Conservation (phyloP, 2,113 vertebrate genomes). For the Lasiurus borealis region DNA sequence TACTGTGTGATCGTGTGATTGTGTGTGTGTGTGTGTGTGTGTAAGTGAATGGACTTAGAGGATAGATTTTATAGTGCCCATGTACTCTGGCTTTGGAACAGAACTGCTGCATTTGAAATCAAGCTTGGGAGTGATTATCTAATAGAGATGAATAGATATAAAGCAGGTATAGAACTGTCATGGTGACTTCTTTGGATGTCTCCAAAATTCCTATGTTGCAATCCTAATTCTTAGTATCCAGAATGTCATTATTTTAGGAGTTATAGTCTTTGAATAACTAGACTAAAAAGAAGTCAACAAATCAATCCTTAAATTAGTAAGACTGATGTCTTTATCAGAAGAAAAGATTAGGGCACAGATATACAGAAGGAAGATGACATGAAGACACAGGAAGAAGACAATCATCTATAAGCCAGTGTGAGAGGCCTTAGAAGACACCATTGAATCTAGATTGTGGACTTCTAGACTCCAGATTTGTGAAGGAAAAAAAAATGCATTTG, state of each 20-base stretch:
- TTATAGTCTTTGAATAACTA: background rate
- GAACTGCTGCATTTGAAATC: background rate
- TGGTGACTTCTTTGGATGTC: background rate
- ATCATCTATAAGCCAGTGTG: background rate
- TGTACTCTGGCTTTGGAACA: background rate
- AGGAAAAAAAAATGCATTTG: background rate
- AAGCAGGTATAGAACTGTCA: background rate
- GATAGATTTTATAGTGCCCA: background rate
- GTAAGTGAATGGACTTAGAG: background rate
- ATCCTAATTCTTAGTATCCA: background rate
- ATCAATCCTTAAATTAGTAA: background rate
- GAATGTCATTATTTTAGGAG: background rate
- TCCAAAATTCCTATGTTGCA: background rate
- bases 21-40: too few relatives aligned
- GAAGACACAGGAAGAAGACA: background rate
- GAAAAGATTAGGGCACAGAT: background rate
- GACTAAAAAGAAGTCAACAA: background rate
- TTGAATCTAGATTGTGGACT: background rate
- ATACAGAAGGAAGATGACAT: background rate
- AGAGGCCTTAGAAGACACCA: background rate
- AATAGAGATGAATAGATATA: background rate
- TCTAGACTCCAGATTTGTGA: background rate
- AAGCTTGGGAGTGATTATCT: background rate
- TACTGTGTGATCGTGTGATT: background rate
- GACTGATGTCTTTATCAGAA: background rate